Base-by-base conservation (phyloP, 2,797 vertebrate species). In the Brotula barbata region DNA sequence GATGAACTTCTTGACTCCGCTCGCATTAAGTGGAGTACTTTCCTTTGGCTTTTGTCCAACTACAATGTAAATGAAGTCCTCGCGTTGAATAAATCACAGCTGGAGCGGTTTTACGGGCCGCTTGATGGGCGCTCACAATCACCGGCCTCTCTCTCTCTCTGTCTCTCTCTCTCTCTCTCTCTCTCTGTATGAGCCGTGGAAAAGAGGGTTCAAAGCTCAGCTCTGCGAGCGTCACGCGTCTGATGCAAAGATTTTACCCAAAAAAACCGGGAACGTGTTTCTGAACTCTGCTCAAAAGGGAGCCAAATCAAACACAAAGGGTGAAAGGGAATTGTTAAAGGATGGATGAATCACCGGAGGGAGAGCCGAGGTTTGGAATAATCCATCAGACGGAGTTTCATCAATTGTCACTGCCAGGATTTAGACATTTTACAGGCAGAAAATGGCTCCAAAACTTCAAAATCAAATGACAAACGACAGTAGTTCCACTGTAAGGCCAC, bases 311-410 rank as follows among this genome's bases (percentile, higher is more conserved):
- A 77, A 67, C 40, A 36, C 19, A 12, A 7, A 7, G 40, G 42
- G 55, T 66, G 9, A 74, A 57, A 64, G 48, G 43, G 57, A 73
- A 66, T 34, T 34, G 42, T 55, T 56, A 54, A 64, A 64, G 46
- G 16, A 25, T 0, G 21, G 44, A 58, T 72, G 50, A 66, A 55
- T 44, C 50, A 25, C 0, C 6, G 33, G 31, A 60, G 21, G 19
- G 59, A 57, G 50, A 17, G 46, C 19, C 25, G 46, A 12, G 16
- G 23, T 46, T 25, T 64, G 49, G 64, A 61, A 46, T 4, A 14
- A 15, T 41, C 34, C 34, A 51, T n/a, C 68, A 45, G 20, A 5
- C 22, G 23, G 10, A 47, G 20, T 41, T 70, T 33, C 2, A 58
- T 59, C 49, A 44, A 4, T n/a, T 52, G 25, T 46, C 50, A 58